Evolutionary conservation across 1,140 invertebrate genomes (phyloP).

Genomic region (Archegozetes longisetosus): DNA sequence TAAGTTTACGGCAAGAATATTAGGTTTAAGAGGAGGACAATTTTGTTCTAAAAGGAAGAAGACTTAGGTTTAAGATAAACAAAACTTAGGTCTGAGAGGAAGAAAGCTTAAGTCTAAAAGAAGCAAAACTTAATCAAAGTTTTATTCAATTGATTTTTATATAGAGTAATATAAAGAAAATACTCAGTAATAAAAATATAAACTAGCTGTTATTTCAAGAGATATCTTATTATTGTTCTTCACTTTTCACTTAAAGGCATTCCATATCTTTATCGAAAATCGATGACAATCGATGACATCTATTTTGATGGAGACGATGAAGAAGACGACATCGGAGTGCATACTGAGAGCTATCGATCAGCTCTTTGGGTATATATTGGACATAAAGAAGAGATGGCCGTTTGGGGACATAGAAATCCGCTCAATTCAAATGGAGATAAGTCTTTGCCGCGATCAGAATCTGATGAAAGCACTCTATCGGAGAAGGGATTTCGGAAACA

Average conservation of each 20-base stretch:
- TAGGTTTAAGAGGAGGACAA: no score
- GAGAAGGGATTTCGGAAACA: slow-evolving; percentile 68
- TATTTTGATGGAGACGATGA: slow-evolving; percentile 15
- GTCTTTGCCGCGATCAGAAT: slow-evolving; percentile 11
- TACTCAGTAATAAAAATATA: no score
- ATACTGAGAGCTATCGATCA: slow-evolving; percentile 49
- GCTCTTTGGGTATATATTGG: slow-evolving; percentile 57
- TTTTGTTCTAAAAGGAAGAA: no score
- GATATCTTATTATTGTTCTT: neutral
- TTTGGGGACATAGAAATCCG: slow-evolving; percentile 41
- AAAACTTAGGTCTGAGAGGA: no score
- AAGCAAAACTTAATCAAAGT: no score
- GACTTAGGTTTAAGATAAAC: no score
- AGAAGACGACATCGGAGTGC: slow-evolving; percentile 35
- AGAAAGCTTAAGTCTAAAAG: no score
- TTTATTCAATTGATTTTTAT: no score
- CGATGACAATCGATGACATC: slow-evolving; percentile 14
- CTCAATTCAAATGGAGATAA: slow-evolving; percentile 24
- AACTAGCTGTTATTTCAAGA: no score
- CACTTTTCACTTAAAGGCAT: neutral
- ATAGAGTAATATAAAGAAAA: no score
- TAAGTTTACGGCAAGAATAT: no score
- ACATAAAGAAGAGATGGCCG: slow-evolving; percentile 47
- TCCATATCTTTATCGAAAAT: slow-evolving; percentile 3
- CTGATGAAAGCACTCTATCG: slow-evolving; percentile 55